Conservation (phyloP, 2,888 invertebrate genomes). For the Stenoptilia bipunctidactyla region DNA sequence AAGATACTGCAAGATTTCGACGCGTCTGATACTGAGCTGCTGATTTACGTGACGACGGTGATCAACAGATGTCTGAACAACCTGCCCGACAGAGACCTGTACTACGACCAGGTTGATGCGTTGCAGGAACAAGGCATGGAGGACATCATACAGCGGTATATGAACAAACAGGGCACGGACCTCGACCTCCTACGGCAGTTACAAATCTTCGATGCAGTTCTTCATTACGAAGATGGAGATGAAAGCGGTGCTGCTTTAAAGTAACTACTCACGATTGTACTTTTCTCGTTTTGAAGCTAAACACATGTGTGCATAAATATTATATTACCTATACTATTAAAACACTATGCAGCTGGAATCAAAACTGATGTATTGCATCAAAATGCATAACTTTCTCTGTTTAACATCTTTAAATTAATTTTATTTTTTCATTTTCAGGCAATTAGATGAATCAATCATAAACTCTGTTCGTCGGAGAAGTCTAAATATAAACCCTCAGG, state of each 20-base stretch:
- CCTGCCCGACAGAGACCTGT: slow-evolving; percentile 94
- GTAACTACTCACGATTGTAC: slow-evolving; percentile 38
- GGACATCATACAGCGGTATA: slow-evolving; percentile 86
- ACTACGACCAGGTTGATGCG: slow-evolving; percentile 97
- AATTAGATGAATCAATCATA: slow-evolving; percentile 77
- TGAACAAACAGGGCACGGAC: slow-evolving; percentile 93
- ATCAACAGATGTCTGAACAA: slow-evolving; percentile 96
- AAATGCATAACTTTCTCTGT: too few relatives aligned
- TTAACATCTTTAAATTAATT: background rate
- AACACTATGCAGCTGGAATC: too few relatives aligned
- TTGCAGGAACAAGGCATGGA: slow-evolving; percentile 96
- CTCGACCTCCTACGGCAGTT: slow-evolving; percentile 93
- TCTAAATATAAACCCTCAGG: slow-evolving; percentile 63
- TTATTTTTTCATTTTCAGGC: slow-evolving; percentile 41
- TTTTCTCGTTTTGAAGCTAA: too few relatives aligned
- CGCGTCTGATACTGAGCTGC: slow-evolving; percentile 94
- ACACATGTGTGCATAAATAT: too few relatives aligned
- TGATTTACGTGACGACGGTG: slow-evolving; percentile 95
- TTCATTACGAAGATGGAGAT: slow-evolving; percentile 87
- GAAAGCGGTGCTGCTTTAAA: slow-evolving; percentile 71
- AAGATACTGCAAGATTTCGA: slow-evolving; percentile 92
- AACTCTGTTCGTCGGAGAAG: slow-evolving; percentile 77
- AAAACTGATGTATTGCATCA: too few relatives aligned
- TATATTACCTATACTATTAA: too few relatives aligned
- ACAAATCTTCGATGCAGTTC: slow-evolving; percentile 94